Evolutionary conservation across 2,797 vertebrate genomes (phyloP).

Genomic region (Leucoraja ocellata): DNA sequence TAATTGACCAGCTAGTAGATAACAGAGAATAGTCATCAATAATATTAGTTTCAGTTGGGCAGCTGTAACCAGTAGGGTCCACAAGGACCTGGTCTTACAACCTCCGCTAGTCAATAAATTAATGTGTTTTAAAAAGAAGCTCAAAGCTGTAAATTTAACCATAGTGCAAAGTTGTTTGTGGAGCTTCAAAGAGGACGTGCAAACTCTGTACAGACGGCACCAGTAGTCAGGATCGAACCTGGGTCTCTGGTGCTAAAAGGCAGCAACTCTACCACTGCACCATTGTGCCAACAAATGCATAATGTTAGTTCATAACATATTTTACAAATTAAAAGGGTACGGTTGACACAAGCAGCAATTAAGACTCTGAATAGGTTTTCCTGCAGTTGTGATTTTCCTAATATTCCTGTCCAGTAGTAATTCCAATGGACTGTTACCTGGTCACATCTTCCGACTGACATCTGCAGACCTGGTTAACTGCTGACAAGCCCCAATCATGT

Average conservation of each 20-base stretch:
- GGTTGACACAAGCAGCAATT: background rate
- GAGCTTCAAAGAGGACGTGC: too few relatives aligned
- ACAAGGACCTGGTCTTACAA: background rate
- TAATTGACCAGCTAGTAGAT: slow-evolving; percentile 7
- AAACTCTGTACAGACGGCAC: too few relatives aligned
- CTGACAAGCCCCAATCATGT: background rate
- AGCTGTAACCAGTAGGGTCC: background rate
- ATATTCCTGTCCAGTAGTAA: background rate
- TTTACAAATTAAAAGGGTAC: background rate
- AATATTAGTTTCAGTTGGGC: background rate
- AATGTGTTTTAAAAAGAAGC: background rate
- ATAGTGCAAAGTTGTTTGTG: background rate
- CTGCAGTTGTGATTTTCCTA: background rate
- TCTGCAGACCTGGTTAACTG: background rate
- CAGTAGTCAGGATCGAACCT: too few relatives aligned
- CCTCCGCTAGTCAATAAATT: background rate
- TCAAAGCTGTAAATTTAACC: background rate
- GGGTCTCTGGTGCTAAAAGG: too few relatives aligned
- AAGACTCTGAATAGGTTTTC: background rate
- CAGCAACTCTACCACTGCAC: too few relatives aligned
- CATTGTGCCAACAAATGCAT: background rate
- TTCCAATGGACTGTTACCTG: too few relatives aligned
- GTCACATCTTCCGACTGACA: background rate
- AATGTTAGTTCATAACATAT: background rate
- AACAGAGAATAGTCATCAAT: slow-evolving; percentile 19